Evolutionary conservation across 1,140 invertebrate genomes (phyloP).

Genomic region (Papilio glaucus): DNA sequence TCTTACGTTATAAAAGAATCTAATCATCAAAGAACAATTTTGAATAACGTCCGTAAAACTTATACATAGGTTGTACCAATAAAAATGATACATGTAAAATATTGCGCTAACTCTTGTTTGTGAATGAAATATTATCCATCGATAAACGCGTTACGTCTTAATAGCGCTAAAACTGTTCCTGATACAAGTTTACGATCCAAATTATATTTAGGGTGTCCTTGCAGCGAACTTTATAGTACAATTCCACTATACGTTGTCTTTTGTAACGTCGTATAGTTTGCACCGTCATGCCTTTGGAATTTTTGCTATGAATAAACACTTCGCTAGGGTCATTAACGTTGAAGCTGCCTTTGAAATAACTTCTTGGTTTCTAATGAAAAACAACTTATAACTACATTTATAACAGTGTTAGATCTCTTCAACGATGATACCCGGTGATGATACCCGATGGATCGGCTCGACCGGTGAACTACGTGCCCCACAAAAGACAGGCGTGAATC

Average conservation of each 20-base stretch:
- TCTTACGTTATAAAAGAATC: no score
- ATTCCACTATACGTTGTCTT: constrained; percentile 44
- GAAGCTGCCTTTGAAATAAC: background rate
- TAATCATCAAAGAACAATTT: no score
- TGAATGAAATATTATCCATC: constrained; percentile 44
- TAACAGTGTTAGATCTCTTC: no score
- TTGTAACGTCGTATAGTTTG: constrained; percentile 44
- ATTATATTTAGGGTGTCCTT: constrained; percentile 57
- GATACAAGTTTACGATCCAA: constrained; percentile 47
- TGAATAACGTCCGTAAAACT: no score
- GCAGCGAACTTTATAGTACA: constrained; percentile 44
- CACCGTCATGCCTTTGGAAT: constrained; percentile 39
- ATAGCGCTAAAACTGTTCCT: constrained; percentile 38
- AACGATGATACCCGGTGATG: no score
- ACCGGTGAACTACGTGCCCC: no score
- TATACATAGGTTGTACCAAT: background rate
- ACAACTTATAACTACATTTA: background rate
- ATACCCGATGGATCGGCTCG: no score
- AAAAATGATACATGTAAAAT: constrained; percentile 8
- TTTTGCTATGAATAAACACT: constrained; percentile 33
- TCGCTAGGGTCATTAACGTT: constrained; percentile 17
- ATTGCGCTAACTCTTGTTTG: constrained; percentile 17
- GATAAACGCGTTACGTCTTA: constrained; percentile 39
- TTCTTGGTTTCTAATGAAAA: constrained; percentile 8
- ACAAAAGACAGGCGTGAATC: no score